A percentile compares a stretch with the other conserved stretches of the same genome.
Evolutionary conservation across 1,140 invertebrate species (phyloP).

Genomic region (Drosophila novamexicana): DNA sequence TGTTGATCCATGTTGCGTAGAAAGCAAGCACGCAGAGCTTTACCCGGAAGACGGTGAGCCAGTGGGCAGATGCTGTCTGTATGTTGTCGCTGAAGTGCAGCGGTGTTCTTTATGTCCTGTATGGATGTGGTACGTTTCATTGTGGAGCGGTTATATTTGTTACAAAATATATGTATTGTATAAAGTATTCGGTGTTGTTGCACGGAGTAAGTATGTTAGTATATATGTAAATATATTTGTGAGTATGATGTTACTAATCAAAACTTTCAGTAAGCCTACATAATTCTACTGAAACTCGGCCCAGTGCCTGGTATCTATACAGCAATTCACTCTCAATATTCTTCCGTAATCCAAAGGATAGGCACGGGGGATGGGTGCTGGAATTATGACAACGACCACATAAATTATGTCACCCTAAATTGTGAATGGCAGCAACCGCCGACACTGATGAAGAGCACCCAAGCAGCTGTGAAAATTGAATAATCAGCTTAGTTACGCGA

Average conservation of each 20-base stretch:
- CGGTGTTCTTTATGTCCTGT: too few relatives aligned
- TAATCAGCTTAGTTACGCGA: constrained; percentile 71
- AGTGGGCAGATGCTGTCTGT: background rate
- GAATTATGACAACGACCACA: constrained; percentile 32
- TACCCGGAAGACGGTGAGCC: background rate
- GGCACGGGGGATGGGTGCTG: background rate
- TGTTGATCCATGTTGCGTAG: constrained; percentile 27
- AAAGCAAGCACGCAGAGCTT: constrained; percentile 27
- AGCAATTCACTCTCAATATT: constrained; percentile 39
- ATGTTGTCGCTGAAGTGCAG: background rate
- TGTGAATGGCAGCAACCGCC: constrained; percentile 49
- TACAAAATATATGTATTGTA: background rate
- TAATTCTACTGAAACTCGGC: background rate
- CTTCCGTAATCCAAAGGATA: constrained; percentile 48
- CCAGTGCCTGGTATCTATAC: constrained; percentile 18
- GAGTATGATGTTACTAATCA: background rate
- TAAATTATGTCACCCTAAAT: constrained; percentile 67
- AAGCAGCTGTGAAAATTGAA: constrained; percentile 75
- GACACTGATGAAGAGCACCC: constrained; percentile 63
- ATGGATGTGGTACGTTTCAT: background rate
- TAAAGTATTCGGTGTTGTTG: background rate
- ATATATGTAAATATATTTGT: background rate
- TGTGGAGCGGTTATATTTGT: too few relatives aligned
- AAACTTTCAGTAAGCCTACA: background rate
- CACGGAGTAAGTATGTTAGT: background rate